Evolutionary conservation across 2,797 vertebrate species (phyloP), one percentile per base, ranked within the genome.

Genomic region (Champsocephalus gunnari): DNA sequence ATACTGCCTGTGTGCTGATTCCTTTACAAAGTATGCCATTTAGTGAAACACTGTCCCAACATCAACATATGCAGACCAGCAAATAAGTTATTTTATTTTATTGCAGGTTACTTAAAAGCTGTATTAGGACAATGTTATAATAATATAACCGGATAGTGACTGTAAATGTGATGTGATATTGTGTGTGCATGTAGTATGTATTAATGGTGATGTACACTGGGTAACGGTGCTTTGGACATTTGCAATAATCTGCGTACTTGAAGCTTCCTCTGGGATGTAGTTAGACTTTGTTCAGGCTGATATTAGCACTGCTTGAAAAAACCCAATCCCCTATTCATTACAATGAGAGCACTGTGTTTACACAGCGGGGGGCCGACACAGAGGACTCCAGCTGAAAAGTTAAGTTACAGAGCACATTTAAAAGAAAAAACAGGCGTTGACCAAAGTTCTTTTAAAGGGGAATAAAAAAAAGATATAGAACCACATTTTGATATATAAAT

Each of bases 291-390:
- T 45, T 57, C 62, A 51, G 16, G 63, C 32, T 53, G 50, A 54
- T n/a, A 65, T 71, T 61, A 73, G 24, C 41, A 19, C 50, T 28
- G 44, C 19, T 34, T 57, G 38, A 64, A 54, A 53, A 54, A 60
- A 61, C 2, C 7, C 48, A 71, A 47, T 16, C 19, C 16, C 34
- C 43, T 44, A 24, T 65, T 68, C 12, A 64, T 74, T 59, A 54
- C 48, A 69, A 24, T 64, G 41, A 32, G 28, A 49, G 53, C 41
- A 17, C 53, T 47, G 41, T 2, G 9, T 45, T 73, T 24, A 47
- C 64, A 28, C 58, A 67, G 44, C 17, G 3, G 57, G 54, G 51
- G 12, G 47, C 53, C 5, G 13, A 41, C n/a, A 50, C 48, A 24
- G 21, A 34, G 0, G 17, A 5, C 50, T 34, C 6, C 43, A 47